Evolutionary conservation across 1,140 invertebrate species (phyloP), one percentile per base, ranked within the genome.

Genomic region (Bombyx mandarina): DNA sequence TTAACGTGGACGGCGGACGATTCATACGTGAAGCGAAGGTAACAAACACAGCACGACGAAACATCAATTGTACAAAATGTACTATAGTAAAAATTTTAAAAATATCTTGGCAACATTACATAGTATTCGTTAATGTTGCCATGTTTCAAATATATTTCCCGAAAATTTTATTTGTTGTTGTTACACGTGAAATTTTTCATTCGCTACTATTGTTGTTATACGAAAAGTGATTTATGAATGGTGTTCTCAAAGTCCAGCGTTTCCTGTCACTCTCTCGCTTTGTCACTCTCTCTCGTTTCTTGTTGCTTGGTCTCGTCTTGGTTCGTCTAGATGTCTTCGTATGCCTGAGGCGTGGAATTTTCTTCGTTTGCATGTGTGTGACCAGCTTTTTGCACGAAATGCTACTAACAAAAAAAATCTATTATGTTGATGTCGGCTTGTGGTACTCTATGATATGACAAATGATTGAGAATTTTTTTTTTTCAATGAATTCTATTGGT

Each of bases 21-120:
- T 96, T 97, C 85, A 98, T 99, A 74, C 91, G 97, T 65, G 98
- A 99, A 90, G 97, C 97, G 65, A 99, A 98, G 96, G 97, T 99
- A 95, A 93, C 43, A 9, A 45, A 8, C 7, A 47, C 45, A 10
- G n/a, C n/a, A 10, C n/a, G 2, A 47, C n/a, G 45, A 7, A 47
- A 9, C n/a, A 12, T 10, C 45, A 47, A 12, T 18, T 47, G 45
- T 47, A 35, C 45, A 47, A 47, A 47, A 12, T 47, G 45, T 18
- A 12, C 8, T 51, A 12, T 51, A 51, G 9, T 51, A 51, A 6
- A 7, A 12, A 18, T 26, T 12, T 35, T 35, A 35, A 2, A 35
- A 35, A 3, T 5, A 3, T 35, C 26, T 35, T 35, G 26, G 26
- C 26, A 35, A 35, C 26, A 35, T 35, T 35, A 35, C 26, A 18